Evolutionary conservation across 1,140 invertebrate genomes (phyloP).

Genomic region (Orchesella cincta): DNA sequence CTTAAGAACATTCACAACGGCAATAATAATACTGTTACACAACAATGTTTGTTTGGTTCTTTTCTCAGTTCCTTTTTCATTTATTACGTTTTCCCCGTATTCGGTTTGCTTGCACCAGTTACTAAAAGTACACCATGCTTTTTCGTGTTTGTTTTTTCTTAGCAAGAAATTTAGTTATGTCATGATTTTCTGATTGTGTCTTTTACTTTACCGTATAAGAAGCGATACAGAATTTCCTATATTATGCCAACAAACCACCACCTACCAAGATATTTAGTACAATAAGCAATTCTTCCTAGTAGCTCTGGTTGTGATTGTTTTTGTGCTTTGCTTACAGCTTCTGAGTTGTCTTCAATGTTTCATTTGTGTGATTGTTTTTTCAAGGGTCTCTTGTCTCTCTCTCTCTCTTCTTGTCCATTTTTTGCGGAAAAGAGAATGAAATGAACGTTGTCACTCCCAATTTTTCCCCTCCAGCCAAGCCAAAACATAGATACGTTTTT

Average conservation of each 20-base stretch:
- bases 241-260: background rate
- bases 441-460: background rate
- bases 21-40: background rate
- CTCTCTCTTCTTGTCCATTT: background rate
- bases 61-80: background rate
- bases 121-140: background rate
- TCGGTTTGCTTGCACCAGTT: background rate
- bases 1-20: background rate
- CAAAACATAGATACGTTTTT: background rate
- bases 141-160: background rate
- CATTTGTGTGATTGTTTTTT: background rate
- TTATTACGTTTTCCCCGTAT: background rate
- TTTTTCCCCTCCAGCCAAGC: background rate
- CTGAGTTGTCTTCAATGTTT: too few species aligned
- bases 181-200: slow-evolving; percentile 19
- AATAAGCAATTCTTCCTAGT: background rate
- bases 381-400: background rate
- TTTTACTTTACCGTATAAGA: background rate
- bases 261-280: background rate
- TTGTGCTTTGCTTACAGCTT: background rate
- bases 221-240: background rate
- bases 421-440: background rate
- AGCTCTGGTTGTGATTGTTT: background rate
- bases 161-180: background rate
- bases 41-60: background rate